phyloP scores from a whole-genome alignment of 2,113 vertebrate species.

The Lethenteron reissneri region DNA sequence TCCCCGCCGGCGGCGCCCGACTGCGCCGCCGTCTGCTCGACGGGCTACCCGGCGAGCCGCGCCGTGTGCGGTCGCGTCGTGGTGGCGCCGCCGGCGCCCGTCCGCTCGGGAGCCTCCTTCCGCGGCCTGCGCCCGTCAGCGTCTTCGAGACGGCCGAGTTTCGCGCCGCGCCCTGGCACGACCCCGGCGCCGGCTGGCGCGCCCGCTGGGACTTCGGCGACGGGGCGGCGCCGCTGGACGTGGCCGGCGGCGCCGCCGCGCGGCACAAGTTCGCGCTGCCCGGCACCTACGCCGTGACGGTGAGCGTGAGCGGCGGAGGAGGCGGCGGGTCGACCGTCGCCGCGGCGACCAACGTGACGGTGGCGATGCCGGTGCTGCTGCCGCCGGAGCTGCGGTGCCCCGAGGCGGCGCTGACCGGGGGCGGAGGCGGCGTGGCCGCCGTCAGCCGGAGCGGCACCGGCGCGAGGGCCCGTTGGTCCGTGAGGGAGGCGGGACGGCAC shows the following conservation, averaged over 20 bases:
- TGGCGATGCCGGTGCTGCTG: slow-evolving; percentile 29
- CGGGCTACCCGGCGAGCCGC: slow-evolving; percentile 30
- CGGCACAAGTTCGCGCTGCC: slow-evolving; percentile 44
- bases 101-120: slow-evolving; percentile 29
- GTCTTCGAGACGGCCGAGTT: slow-evolving; percentile 31
- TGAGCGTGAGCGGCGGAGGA: slow-evolving; percentile 24
- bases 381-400: slow-evolving; percentile 43
- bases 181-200: slow-evolving; percentile 23
- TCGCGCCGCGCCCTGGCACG: slow-evolving; percentile 21
- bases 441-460: slow-evolving; percentile 41
- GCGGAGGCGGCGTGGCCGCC: slow-evolving; percentile 37
- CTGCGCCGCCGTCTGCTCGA: slow-evolving; percentile 39
- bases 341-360: slow-evolving; percentile 21
- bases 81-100: slow-evolving; percentile 31
- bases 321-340: slow-evolving; percentile 9
- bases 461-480: slow-evolving; percentile 30
- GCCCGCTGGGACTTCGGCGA: slow-evolving; percentile 73
- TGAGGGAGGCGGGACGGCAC: slow-evolving; percentile 25
- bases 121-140: slow-evolving; percentile 23
- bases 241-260: slow-evolving; percentile 20
- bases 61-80: slow-evolving; percentile 38
- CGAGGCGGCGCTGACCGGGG: slow-evolving; percentile 25
- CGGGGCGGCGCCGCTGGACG: slow-evolving; percentile 25
- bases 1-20: slow-evolving; percentile 24
- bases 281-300: slow-evolving; percentile 32